Evolutionary conservation across 2,113 vertebrate genomes (phyloP), one percentile per base, ranked within the genome.

Genomic region (Blennius ocellaris): DNA sequence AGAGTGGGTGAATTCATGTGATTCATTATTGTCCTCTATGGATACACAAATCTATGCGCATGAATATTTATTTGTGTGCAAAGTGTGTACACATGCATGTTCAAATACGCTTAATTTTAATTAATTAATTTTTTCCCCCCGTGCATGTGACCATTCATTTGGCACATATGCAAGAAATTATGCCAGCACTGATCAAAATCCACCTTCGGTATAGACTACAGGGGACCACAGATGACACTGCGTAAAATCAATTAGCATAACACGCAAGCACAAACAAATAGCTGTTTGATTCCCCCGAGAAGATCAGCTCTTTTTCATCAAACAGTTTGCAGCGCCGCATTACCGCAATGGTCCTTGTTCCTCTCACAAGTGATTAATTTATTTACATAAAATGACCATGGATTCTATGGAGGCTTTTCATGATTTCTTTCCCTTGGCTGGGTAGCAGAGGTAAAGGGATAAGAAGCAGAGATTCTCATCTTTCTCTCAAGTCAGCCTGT

Each of bases 181-280:
- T 78, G 60, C n/a, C n/a, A 50, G 16, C 17, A 0, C 38, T 56
- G 68, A 79, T 83, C 11, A 21, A 63, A 76, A 76, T 55, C 40
- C 15, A 37, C 52, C 50, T 49, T 64, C 1, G 3, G 47, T 30
- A 0, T 7, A 49, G n/a, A 60, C 73, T 12, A 4, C 6, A 0
- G 54, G 51, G 45, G 58, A 66, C n/a, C 30, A 16, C 36, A 12
- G 47, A 47, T 66, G 10, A 37, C 11, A 52, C 44, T 17, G 37
- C 21, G 16, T 40, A 11, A 50, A 81, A 86, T 79, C 69, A 63
- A 82, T 86, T 81, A 80, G 49, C 43, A 75, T 54, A 72, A 71
- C 69, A 54, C 21, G 12, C 15, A 30, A 49, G 45, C n/a, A 0
- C 63, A 71, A 80, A 76, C 43, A 77, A 60, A 58, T 44, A 80